Evolutionary conservation across 2,888 invertebrate genomes (phyloP), one percentile per base, ranked within the genome.

Genomic region (Melolontha melolontha): DNA sequence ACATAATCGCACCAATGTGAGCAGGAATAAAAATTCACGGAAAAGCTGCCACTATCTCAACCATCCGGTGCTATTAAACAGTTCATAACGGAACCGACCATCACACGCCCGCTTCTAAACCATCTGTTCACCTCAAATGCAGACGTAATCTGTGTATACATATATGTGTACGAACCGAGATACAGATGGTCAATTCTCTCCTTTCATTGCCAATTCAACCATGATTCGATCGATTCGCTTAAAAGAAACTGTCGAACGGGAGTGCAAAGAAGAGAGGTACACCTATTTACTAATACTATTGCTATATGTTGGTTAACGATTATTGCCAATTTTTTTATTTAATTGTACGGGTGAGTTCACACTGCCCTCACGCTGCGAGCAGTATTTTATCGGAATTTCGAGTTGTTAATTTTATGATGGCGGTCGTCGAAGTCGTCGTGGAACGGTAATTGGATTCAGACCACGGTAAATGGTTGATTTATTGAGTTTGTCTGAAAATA

Each of bases 21-120:
- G 6, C 8, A 47, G 16, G 47, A 27, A 62, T 62, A 62, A 62
- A 62, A 62, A 29, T 34, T 42, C 47, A 54, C 17, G 54, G 54
- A 54, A 17, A 54, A 17, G 39, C 29, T 44, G 22, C 22, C 47
- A n/a, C 29, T 62, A 47, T 44, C 47, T 47, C 59, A 47, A 49
- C 59, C 59, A 47, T 47, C 47, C 59, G 27, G 44, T 5, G 44
- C 59, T 44, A 47, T 62, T 47, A 62, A 62, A 29, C 47, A 62
- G 59, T 44, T 62, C 47, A 62, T 62, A 62, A 62, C 59, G 59
- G 59, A 62, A 62, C 59, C 47, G 59, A 44, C 47, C 47, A 62
- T 47, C 59, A 39, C 57, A 22, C 17, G 47, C 47, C 44, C 34
- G 34, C 11, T 47, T 57, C 42, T 47, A 49, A 34, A 49, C 59